Percentiles rank a stretch among this genome's conserved stretches.
These are phyloP conservation scores for Brachionichthys hirsutus DNA, from an alignment of 2,113 vertebrate genomes.

Conservation along the genomic window DNA sequence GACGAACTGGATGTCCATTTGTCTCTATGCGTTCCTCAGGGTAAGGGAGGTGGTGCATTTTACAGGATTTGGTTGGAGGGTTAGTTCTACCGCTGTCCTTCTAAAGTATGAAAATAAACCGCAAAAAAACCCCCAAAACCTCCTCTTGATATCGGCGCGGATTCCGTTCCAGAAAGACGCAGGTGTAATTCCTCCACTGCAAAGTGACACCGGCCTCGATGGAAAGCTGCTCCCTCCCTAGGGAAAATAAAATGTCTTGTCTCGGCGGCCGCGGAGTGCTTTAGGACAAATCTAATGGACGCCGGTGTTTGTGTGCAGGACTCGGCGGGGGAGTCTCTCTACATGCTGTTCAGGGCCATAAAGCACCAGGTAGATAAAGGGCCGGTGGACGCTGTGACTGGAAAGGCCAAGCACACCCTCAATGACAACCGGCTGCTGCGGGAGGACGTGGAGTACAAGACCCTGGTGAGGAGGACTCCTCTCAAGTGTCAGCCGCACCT, in stretches of 20 bases:
- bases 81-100: no score
- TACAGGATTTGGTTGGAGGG: no score
- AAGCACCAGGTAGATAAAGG: slow-evolving; percentile 99
- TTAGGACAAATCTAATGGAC: background rate
- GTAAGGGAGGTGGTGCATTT: slow-evolving; percentile 68
- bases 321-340: slow-evolving; percentile 92
- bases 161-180: no score
- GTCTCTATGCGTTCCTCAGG: slow-evolving; percentile 92
- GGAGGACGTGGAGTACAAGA: slow-evolving; percentile 94
- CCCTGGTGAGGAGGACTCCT: slow-evolving; percentile 81
- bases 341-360: slow-evolving; percentile 97
- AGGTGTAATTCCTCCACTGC: no score
- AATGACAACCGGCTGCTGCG: slow-evolving; percentile 95
- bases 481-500: background rate
- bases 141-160: no score
- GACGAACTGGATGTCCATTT: slow-evolving; percentile 99
- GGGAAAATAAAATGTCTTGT: no score
- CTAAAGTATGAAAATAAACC: no score
- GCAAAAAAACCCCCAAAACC: no score
- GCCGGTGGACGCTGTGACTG: slow-evolving; percentile 93
- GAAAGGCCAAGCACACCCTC: slow-evolving; percentile 96
- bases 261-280: no score
- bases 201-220: no score
- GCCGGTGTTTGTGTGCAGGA: slow-evolving; percentile 76
- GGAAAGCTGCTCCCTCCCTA: no score